Base-by-base conservation (phyloP, 1,140 invertebrate species). In the Zaprionus africanus region DNA sequence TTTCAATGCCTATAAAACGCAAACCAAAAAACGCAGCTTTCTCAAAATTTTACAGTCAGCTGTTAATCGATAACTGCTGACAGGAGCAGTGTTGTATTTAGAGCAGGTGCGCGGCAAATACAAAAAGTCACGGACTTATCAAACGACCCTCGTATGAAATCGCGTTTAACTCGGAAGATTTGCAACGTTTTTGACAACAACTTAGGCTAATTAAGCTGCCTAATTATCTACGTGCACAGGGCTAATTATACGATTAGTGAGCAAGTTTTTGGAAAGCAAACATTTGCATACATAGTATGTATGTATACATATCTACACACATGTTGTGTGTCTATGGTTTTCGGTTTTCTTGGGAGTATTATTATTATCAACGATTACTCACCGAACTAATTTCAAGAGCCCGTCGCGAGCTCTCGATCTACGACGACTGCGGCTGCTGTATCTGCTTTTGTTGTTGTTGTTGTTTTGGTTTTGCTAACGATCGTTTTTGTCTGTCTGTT, bases 341-440 rank as follows among this genome's bases (percentile, higher is more conserved):
- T 58, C 59, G 12, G 19, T 66, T 79, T 69, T 75, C 65, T 59
- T 69, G 68, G 41, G 53, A 49, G 17, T 51, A 56, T 38, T 66
- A 72, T 60, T 49, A 49, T 51, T 51, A 51, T 24, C 46, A 54
- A 46, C 43, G 65, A 74, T 86, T 86, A 86, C 82, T 86, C 82
- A 85, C 82, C 70, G 38, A 78, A 77, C 77, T 74, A 78, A 84
- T 64, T 84, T 77, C 7, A 74, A 67, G 68, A 78, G 68, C 67
- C 46, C 63, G 28, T 41, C 58, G 19, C 34, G 13, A 17, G 24
- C 41, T 61, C 36, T 36, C 34, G 41, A 43, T 54, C 22, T 43
- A 62, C 43, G 81, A 68, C 53, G 81, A 68, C 38, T 41, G 41
- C 41, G 31, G 31, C 64, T 68, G 62, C 59, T 64, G 66, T 26